Evolutionary conservation across 2,797 vertebrate species (phyloP).

Genomic region (Lerista edwardsae): DNA sequence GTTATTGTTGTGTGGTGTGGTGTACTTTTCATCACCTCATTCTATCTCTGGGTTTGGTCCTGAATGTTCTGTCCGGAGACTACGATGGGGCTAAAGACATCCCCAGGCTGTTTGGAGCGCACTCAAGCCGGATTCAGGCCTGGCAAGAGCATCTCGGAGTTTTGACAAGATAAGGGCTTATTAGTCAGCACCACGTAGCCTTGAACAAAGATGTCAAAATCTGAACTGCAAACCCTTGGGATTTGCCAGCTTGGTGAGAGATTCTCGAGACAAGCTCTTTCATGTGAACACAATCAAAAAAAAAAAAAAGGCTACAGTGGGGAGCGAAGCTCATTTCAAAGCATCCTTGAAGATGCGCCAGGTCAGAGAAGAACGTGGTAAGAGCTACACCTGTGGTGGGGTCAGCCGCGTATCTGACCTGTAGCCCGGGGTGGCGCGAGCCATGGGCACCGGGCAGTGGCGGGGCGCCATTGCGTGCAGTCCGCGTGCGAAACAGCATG

Average conservation of each 20-base stretch:
- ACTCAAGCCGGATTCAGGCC: slow-evolving; percentile 21
- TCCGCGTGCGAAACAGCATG: too few species aligned
- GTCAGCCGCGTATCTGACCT: too few species aligned
- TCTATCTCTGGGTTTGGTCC: slow-evolving; percentile 34
- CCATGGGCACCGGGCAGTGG: too few species aligned
- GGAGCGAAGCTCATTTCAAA: neutral
- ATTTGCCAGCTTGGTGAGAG: neutral
- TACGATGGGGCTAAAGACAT: slow-evolving; percentile 2
- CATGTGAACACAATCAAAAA: neutral
- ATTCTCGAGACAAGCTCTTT: slow-evolving; percentile 5
- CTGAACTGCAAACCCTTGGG: neutral
- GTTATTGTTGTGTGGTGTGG: neutral
- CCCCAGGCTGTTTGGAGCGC: neutral
- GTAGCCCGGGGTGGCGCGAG: too few species aligned
- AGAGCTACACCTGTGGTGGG: neutral
- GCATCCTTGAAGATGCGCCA: neutral
- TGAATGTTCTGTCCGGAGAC: slow-evolving; percentile 35
- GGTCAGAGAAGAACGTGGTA: neutral
- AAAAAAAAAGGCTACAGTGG: neutral
- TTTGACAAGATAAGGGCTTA: slow-evolving; percentile 54
- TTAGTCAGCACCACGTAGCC: slow-evolving; percentile 44
- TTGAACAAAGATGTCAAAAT: slow-evolving; percentile 56
- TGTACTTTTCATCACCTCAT: slow-evolving; percentile 40
- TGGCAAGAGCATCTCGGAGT: slow-evolving; percentile 38
- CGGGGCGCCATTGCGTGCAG: too few species aligned